Evolutionary conservation across 2,113 vertebrate genomes (phyloP), one percentile per base, ranked within the genome.

Genomic region (Tragelaphus scriptus): DNA sequence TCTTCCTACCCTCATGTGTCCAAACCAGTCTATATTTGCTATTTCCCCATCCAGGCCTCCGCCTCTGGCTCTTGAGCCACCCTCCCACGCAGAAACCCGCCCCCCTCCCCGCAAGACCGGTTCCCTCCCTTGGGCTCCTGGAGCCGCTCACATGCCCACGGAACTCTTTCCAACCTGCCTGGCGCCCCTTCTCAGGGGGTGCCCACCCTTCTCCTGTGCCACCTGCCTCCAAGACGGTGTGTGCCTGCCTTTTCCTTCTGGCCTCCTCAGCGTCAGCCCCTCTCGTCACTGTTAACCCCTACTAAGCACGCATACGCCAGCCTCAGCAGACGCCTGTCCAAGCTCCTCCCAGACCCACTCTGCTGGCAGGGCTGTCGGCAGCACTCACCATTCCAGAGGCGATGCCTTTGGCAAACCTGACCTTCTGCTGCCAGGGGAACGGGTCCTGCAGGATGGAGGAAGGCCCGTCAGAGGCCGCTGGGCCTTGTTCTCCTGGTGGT

Each of bases 301-400:
- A n/a, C 21, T 4, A 88, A 44, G 15, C 36, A 51, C 53, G 19
- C 17, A n/a, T 40, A 17, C 4, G 7, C 9, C 10, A 6, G 30
- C 53, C 77, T 90, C 53, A 49, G 81, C 7, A 61, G 28, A 25
- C 3, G 90, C 30, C 65, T 58, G 23, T 75, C 71, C 26, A 9
- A 84, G 80, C 26, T 63, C 58, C 84, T 95, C 96, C 56, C 40
- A 95, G 85, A 75, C 53, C 47, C 61, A 21, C 84, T 53, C 30
- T 2, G 2, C 11, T 79, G 49, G 30, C 36, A 88, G 68, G 36
- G 71, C 10, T 89, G 26, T 3, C 51, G 88, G 51, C 4, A 47
- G 15, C 5, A 99, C 99, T 99, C 98, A 99, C 99, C 99, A 99
- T 99, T 98, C 99, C 99, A 51, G 99, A 99, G 26, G 99, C 99